phyloP scores from a whole-genome alignment of 2,888 invertebrate genomes.

The Leucophora obtusa region DNA sequence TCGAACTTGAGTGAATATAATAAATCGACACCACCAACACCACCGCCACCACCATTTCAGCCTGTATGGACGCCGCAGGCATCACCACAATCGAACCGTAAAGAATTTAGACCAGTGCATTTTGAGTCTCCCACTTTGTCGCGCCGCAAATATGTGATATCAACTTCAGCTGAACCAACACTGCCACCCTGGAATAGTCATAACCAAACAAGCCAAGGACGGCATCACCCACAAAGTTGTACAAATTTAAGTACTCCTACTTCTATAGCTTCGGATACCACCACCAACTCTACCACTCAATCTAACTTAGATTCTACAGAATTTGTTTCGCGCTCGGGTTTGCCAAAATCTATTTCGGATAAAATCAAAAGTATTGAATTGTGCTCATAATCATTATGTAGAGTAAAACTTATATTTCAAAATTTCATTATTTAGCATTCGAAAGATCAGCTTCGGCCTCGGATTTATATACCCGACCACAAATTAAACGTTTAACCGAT shows the following conservation, averaged over 20 bases:
- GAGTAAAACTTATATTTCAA: background rate
- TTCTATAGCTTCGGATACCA: slow-evolving; percentile 68
- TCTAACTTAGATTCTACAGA: slow-evolving; percentile 52
- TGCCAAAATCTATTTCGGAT: slow-evolving; percentile 73
- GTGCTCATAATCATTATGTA: slow-evolving; percentile 33
- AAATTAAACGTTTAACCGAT: slow-evolving; percentile 67
- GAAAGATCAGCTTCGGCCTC: slow-evolving; percentile 76
- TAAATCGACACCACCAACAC: slow-evolving; percentile 70
- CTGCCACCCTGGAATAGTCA: slow-evolving; percentile 65
- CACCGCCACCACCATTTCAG: slow-evolving; percentile 78
- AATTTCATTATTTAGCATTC: slow-evolving; percentile 69
- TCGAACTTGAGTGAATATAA: slow-evolving; percentile 57
- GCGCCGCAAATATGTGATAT: slow-evolving; percentile 76
- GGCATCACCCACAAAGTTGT: slow-evolving; percentile 66
- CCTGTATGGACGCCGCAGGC: slow-evolving; percentile 90
- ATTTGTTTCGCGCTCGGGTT: slow-evolving; percentile 54
- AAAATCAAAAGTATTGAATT: slow-evolving; percentile 76
- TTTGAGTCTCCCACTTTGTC: slow-evolving; percentile 85
- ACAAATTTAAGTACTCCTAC: slow-evolving; percentile 68
- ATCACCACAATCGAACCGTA: slow-evolving; percentile 85
- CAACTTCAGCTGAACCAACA: slow-evolving; percentile 68
- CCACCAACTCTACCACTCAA: slow-evolving; percentile 34
- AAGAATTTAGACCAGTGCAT: slow-evolving; percentile 88
- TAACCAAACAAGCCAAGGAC: background rate
- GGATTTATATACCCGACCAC: slow-evolving; percentile 74